Evolutionary conservation across 2,113 vertebrate genomes (phyloP).

Genomic region (Tursiops truncatus): DNA sequence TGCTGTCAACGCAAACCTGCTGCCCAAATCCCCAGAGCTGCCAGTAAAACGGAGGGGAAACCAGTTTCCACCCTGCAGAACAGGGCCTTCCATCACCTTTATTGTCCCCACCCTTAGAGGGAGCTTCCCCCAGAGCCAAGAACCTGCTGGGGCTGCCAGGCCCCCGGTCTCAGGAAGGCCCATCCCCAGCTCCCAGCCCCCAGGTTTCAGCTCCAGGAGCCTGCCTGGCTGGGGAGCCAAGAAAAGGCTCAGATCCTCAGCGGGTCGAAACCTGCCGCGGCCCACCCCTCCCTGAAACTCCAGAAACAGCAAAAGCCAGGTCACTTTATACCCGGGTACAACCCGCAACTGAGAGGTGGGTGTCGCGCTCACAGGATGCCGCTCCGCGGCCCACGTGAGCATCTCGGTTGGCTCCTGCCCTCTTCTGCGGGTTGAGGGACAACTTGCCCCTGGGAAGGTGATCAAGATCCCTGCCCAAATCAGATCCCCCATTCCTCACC

Average conservation of each 20-base stretch:
- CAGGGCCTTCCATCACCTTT: background rate
- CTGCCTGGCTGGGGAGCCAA: background rate
- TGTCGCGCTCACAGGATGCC: background rate
- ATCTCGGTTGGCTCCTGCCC: background rate
- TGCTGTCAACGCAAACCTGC: background rate
- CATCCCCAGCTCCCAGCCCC: background rate
- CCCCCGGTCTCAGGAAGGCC: background rate
- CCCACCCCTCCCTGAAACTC: background rate
- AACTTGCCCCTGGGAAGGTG: background rate
- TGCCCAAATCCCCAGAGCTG: background rate
- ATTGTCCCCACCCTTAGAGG: background rate
- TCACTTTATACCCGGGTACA: background rate
- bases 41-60: background rate
- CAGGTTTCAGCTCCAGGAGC: background rate
- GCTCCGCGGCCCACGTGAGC: background rate
- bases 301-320: background rate
- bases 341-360: background rate
- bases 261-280: background rate
- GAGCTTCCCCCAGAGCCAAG: background rate
- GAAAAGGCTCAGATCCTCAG: background rate
- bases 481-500: background rate
- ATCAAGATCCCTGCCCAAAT: background rate
- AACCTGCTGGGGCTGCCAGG: background rate
- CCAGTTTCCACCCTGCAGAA: conserved; percentile 38
- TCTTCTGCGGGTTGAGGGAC: background rate